phyloP scores from a whole-genome alignment of 2,113 vertebrate genomes.

The Chascanopsetta lugubris region DNA sequence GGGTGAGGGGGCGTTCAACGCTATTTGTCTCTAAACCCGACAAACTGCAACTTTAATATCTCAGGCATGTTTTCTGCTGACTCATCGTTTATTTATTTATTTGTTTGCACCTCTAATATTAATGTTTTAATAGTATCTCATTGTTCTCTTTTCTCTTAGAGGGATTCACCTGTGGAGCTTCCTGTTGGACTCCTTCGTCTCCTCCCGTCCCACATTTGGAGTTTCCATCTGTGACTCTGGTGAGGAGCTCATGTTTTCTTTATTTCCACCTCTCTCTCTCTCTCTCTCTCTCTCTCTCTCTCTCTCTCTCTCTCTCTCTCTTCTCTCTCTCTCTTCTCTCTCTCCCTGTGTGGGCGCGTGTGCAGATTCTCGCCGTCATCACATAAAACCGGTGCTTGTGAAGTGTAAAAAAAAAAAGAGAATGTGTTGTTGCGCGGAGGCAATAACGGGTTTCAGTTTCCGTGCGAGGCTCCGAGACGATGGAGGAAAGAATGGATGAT shows the following conservation, averaged over 20 bases:
- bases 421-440: background rate
- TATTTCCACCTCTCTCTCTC: background rate
- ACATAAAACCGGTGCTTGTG: constrained; percentile 1
- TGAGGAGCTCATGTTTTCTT: background rate
- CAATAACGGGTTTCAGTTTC: background rate
- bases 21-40: no score
- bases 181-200: background rate
- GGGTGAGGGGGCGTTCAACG: no score
- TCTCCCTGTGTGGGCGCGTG: background rate
- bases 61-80: background rate
- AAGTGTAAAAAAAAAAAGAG: constrained; percentile 15
- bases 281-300: background rate
- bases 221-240: background rate
- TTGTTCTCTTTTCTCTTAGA: no score
- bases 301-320: background rate
- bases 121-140: background rate
- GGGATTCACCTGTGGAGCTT: background rate
- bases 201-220: background rate
- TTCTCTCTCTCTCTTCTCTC: constrained; percentile 1
- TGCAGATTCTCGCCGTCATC: no score
- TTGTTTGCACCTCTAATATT: background rate
- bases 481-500: background rate
- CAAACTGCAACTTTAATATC: no score
- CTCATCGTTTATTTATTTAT: background rate
- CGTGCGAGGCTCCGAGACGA: background rate